phyloP scores from a whole-genome alignment of 2,797 vertebrate genomes.

The Chlorospingus semifuscus region DNA sequence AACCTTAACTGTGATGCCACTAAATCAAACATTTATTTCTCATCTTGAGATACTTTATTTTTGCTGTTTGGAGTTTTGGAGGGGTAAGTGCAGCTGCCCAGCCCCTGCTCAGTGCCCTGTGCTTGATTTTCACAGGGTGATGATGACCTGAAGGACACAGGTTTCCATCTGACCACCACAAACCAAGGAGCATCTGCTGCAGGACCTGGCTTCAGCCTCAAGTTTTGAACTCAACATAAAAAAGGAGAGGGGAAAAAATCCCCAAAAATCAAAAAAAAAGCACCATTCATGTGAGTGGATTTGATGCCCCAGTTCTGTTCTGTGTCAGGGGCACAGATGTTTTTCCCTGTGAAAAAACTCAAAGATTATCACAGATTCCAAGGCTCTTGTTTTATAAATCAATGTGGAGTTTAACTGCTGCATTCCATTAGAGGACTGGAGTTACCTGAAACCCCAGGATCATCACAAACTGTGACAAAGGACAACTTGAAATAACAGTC shows the following conservation, averaged over 20 bases:
- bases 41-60: not conserved
- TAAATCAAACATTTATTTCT: not conserved
- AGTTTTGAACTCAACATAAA: constrained; percentile 78
- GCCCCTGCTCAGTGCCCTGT: not conserved
- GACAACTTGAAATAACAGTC: constrained; percentile 27
- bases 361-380: not conserved
- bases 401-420: constrained; percentile 11
- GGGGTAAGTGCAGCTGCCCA: not conserved
- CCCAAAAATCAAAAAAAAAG: not conserved
- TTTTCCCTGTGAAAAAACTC: not conserved
- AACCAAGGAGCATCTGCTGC: constrained; percentile 95
- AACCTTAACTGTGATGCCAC: not conserved
- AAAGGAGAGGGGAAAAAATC: accelerated
- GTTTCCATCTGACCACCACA: constrained; percentile 95
- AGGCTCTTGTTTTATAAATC: constrained; percentile 2
- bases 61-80: not conserved
- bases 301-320: not conserved
- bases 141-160: constrained; percentile 93
- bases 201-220: constrained; percentile 96
- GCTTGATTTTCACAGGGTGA: constrained; percentile 82
- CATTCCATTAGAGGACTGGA: constrained; percentile 48
- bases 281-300: constrained; percentile 3
- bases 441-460: constrained; percentile 36
- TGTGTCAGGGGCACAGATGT: not conserved
- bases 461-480: not conserved